Evolutionary conservation across 2,113 vertebrate genomes (phyloP).

Genomic region (Nothocercus julius): DNA sequence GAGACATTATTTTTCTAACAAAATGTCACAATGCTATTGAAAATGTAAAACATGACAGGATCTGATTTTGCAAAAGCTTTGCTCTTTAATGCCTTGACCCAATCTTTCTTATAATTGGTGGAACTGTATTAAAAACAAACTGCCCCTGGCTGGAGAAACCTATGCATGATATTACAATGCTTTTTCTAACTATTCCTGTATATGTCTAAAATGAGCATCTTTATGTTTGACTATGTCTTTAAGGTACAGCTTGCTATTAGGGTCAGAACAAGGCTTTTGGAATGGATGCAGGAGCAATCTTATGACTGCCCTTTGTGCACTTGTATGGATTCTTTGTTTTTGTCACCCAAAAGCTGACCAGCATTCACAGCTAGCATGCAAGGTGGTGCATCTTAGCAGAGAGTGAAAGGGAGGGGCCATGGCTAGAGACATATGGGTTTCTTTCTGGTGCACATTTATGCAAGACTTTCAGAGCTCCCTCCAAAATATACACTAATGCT

Average conservation of each 20-base stretch:
- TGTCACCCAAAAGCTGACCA: neutral
- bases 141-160: neutral
- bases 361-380: neutral
- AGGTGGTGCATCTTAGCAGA: neutral
- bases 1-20: neutral
- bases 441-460: neutral
- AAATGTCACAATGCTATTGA: neutral
- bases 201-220: neutral
- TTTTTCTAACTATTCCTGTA: neutral
- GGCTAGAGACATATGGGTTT: neutral
- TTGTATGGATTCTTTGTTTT: neutral
- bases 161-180: neutral
- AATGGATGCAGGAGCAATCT: neutral
- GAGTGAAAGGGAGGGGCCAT: neutral
- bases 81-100: neutral
- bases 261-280: neutral
- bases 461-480: neutral
- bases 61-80: neutral
- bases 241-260: neutral
- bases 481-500: neutral
- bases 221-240: neutral
- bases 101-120: neutral
- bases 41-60: neutral
- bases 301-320: neutral
- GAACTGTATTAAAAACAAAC: neutral